A percentile compares a stretch with the other conserved stretches of the same genome.
phyloP scores from a whole-genome alignment of 1,140 invertebrate species.

The Ceratina australensis region DNA sequence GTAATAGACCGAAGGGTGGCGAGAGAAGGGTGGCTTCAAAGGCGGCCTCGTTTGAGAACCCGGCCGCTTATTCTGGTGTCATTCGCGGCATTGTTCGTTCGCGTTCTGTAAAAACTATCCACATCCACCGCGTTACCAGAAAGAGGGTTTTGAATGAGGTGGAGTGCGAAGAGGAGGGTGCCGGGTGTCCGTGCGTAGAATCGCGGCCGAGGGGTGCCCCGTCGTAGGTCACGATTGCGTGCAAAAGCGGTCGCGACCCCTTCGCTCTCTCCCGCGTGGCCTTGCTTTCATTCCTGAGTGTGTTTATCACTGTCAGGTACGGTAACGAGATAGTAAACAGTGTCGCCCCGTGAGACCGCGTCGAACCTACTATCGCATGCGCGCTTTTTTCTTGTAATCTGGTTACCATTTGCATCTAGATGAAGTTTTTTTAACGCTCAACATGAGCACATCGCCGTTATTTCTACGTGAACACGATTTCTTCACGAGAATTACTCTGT shows the following conservation, averaged over 20 bases:
- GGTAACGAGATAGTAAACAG: slow-evolving; percentile 57
- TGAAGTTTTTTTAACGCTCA: slow-evolving; percentile 11
- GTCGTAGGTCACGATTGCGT: slow-evolving; percentile 55
- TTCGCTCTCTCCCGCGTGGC: slow-evolving; percentile 15
- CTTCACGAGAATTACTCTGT: too few relatives aligned
- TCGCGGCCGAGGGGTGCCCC: slow-evolving; percentile 24
- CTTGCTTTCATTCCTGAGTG: slow-evolving; percentile 47
- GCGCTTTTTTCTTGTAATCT: slow-evolving; percentile 12
- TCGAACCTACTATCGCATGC: slow-evolving; percentile 16
- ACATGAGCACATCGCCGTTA: not conserved
- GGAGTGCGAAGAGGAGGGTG: slow-evolving; percentile 11
- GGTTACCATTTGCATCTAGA: slow-evolving; percentile 32
- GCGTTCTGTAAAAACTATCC: slow-evolving; percentile 46
- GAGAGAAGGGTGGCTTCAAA: slow-evolving; percentile 10
- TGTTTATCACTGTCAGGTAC: slow-evolving; percentile 58
- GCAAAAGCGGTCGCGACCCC: slow-evolving; percentile 30
- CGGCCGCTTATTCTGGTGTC: slow-evolving; percentile 33
- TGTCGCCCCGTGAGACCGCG: slow-evolving; percentile 24
- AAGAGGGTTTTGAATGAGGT: slow-evolving; percentile 56
- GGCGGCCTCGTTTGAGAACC: slow-evolving; percentile 17
- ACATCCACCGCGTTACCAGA: slow-evolving; percentile 13
- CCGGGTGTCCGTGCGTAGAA: slow-evolving; percentile 53
- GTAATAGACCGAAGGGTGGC: too few relatives aligned
- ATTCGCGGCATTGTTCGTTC: slow-evolving; percentile 36
- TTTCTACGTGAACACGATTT: not conserved